Conservation (phyloP, 2,888 invertebrate species). For the Acanthosepion pharaonis region DNA sequence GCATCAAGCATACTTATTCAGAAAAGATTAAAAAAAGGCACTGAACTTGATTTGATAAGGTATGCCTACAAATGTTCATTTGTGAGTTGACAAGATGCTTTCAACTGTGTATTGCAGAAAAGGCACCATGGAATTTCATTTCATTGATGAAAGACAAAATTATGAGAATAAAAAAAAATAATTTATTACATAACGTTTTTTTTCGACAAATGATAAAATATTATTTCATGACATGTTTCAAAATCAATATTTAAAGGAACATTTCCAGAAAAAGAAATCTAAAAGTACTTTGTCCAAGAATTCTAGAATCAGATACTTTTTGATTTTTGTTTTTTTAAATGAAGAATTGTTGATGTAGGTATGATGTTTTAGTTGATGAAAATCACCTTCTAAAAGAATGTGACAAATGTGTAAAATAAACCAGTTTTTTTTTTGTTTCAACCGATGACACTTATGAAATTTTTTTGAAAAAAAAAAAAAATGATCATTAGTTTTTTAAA, state of each 20-base stretch:
- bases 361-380: background rate
- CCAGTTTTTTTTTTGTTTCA: background rate
- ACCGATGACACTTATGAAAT: too few species aligned
- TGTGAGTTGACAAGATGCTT: background rate
- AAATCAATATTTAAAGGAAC: background rate
- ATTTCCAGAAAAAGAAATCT: background rate
- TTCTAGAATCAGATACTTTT: background rate
- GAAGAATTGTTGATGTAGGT: background rate
- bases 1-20: too few species aligned
- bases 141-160: background rate
- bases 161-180: background rate
- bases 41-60: background rate
- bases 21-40: too few species aligned
- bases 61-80: background rate
- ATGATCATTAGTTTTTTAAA: too few species aligned
- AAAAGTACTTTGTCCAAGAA: conserved; percentile 9
- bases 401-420: background rate
- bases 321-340: background rate
- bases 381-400: background rate
- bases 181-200: background rate
- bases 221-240: background rate
- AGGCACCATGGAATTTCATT: background rate
- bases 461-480: too few species aligned
- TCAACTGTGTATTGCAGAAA: background rate
- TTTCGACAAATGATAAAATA: background rate